phyloP scores from a whole-genome alignment of 2,113 vertebrate genomes.

The Marmota monax region DNA sequence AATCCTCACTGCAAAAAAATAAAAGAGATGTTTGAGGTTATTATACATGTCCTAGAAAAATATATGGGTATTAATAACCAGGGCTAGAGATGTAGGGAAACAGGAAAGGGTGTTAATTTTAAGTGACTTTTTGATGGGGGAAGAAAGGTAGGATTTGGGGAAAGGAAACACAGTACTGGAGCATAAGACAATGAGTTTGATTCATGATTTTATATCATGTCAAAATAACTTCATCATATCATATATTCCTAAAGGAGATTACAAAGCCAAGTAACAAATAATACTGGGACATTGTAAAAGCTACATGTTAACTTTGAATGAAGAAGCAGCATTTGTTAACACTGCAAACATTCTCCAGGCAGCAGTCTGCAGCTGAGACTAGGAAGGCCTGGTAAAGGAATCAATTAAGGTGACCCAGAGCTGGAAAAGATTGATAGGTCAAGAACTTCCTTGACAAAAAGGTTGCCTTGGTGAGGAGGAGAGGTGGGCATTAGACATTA shows the following conservation, averaged over 20 bases:
- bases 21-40: not conserved
- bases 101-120: not conserved
- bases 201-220: constrained; percentile 39
- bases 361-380: not conserved
- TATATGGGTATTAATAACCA: not conserved
- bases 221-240: constrained; percentile 49
- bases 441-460: constrained; percentile 15
- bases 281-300: not conserved
- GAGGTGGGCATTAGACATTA: not conserved
- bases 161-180: not conserved
- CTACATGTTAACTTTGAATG: not conserved
- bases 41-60: constrained; percentile 43
- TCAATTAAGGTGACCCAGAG: not conserved
- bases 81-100: not conserved
- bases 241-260: not conserved
- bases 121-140: not conserved
- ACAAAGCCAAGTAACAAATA: constrained; percentile 20
- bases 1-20: not conserved
- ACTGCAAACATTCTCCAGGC: not conserved
- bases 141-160: not conserved
- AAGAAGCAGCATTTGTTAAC: not conserved
- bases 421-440: not conserved
- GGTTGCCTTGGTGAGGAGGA: not conserved
- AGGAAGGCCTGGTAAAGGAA: not conserved
- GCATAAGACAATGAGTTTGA: constrained; percentile 5